A percentile compares a stretch with the other conserved stretches of the same genome.
These are phyloP conservation scores for Pachypeltis micranthus DNA, from an alignment of 1,140 invertebrate genomes.

Conservation along the genomic window DNA sequence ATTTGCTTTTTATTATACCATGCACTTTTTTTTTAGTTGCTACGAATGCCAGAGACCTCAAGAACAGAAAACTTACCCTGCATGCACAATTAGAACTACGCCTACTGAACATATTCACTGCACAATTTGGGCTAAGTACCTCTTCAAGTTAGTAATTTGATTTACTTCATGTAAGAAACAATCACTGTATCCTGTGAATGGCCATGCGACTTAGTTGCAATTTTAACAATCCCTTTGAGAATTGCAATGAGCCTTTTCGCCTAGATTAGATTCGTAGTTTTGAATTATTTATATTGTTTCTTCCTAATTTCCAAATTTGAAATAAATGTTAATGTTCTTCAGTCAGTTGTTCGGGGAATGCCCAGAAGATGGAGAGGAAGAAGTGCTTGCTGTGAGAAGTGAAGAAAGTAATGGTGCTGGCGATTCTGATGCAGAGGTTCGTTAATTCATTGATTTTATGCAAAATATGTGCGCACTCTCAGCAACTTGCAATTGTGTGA, in stretches of 20 bases:
- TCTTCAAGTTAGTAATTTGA: slow-evolving; percentile 73
- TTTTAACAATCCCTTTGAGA: too few relatives aligned
- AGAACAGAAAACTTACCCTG: slow-evolving; percentile 84
- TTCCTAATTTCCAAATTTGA: too few relatives aligned
- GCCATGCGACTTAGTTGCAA: too few relatives aligned
- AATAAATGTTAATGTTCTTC: slow-evolving; percentile 30
- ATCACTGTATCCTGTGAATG: too few relatives aligned
- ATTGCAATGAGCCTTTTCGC: too few relatives aligned
- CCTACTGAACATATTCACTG: slow-evolving; percentile 99
- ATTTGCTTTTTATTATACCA: background rate
- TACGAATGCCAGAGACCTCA: slow-evolving; percentile 94
- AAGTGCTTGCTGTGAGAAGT: slow-evolving; percentile 97
- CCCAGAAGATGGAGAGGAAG: slow-evolving; percentile 90
- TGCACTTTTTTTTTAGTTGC: slow-evolving; percentile 53
- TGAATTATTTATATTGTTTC: too few relatives aligned
- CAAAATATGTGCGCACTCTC: slow-evolving; percentile 23
- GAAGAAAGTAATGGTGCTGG: too few relatives aligned
- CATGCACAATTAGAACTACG: slow-evolving; percentile 97
- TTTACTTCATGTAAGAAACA: slow-evolving; percentile 5
- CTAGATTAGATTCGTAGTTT: too few relatives aligned
- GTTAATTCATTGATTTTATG: background rate
- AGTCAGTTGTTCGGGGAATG: slow-evolving; percentile 95
- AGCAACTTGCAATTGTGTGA: too few relatives aligned
- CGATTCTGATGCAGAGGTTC: too few relatives aligned
- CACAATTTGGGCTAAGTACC: slow-evolving; percentile 98